These are phyloP conservation scores for Spermophilus dauricus DNA, from an alignment of 2,113 vertebrate species.

Conservation along the genomic window DNA sequence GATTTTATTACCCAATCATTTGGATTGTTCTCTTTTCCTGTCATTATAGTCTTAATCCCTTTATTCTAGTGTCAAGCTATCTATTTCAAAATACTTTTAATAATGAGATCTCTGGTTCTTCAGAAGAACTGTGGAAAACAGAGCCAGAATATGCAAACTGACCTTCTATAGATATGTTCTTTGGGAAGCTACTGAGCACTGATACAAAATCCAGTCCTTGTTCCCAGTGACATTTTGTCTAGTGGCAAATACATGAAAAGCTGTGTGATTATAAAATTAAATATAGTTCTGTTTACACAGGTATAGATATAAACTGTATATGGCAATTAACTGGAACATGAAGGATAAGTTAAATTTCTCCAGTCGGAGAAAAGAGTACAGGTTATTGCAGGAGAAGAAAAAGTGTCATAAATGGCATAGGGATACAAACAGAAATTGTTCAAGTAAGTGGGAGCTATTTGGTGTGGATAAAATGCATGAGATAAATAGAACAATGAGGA, in stretches of 20 bases:
- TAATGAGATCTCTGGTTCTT: neutral
- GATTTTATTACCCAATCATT: neutral
- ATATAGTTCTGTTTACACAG: neutral
- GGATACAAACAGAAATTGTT: neutral
- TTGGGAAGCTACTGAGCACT: neutral
- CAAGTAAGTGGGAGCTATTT: neutral
- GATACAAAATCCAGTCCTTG: neutral
- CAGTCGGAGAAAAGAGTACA: neutral
- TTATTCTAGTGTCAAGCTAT: neutral
- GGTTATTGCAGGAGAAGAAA: neutral
- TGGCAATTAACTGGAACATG: neutral
- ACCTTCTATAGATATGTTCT: neutral
- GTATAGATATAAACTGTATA: neutral
- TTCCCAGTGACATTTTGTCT: neutral
- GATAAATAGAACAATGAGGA: neutral
- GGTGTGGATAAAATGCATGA: neutral
- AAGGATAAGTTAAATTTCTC: neutral
- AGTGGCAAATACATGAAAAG: neutral
- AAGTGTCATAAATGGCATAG: neutral
- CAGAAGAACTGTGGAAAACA: neutral
- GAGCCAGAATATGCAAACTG: neutral
- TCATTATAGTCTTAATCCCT: slow-evolving; percentile 18
- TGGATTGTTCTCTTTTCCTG: neutral
- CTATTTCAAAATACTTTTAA: neutral
- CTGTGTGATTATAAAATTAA: neutral